A percentile compares a stretch with the other conserved stretches of the same genome.
phyloP scores from a whole-genome alignment of 2,888 invertebrate species.

The Diarsia brunnea region DNA sequence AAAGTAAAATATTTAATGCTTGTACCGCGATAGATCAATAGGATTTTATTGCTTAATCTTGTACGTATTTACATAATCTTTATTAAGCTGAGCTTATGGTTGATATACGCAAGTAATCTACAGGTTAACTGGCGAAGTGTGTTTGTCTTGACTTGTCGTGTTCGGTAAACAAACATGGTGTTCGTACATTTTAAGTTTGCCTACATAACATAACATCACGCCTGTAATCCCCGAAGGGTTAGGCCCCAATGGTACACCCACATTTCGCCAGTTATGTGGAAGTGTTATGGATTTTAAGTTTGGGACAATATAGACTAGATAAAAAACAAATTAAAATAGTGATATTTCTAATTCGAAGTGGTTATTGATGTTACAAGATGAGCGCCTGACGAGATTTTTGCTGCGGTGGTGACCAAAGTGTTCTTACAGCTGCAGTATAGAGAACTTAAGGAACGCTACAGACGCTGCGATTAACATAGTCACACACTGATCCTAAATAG shows the following conservation, averaged over 20 bases:
- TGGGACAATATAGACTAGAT: too few relatives aligned
- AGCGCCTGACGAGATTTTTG: background rate
- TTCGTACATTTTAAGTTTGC: background rate
- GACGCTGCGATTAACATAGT: background rate
- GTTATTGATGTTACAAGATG: background rate
- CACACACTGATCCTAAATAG: background rate
- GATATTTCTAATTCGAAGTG: background rate
- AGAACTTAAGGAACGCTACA: background rate
- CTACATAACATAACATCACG: too few relatives aligned
- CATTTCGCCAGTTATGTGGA: too few relatives aligned
- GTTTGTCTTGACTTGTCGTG: slow-evolving; percentile 7
- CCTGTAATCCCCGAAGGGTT: too few relatives aligned
- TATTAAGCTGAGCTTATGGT: slow-evolving; percentile 35
- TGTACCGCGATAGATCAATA: slow-evolving; percentile 14
- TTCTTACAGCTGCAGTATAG: background rate
- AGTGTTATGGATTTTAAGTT: too few relatives aligned
- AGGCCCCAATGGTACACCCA: too few relatives aligned
- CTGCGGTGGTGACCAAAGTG: background rate
- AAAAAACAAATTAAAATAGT: background rate
- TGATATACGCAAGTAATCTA: slow-evolving; percentile 15
- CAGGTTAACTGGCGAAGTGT: slow-evolving; percentile 8
- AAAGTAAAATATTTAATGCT: slow-evolving; percentile 10
- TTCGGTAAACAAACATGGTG: background rate
- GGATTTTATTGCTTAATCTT: slow-evolving; percentile 41
- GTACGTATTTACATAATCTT: slow-evolving; percentile 46